phyloP scores from a whole-genome alignment of 2,888 invertebrate genomes.

The Gastrophysa polygoni region DNA sequence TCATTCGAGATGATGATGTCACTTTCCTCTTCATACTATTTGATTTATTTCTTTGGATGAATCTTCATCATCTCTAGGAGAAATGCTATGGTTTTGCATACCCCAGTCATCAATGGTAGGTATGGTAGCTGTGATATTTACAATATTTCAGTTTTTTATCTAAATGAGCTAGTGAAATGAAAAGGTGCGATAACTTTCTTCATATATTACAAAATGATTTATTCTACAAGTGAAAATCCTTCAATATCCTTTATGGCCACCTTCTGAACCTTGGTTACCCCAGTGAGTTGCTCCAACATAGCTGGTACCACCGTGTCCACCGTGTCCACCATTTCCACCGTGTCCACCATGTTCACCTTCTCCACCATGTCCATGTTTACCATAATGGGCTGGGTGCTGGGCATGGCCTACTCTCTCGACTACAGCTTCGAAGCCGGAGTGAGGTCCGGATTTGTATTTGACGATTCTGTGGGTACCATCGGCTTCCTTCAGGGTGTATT shows the following conservation, averaged over 20 bases:
- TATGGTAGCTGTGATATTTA: too few species aligned
- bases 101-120: too few species aligned
- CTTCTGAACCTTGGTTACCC: conserved; percentile 26
- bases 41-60: too few species aligned
- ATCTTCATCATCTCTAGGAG: too few species aligned
- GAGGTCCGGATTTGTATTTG: conserved; percentile 46
- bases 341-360: conserved; percentile 30
- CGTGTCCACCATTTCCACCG: conserved; percentile 11
- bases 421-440: conserved; percentile 43
- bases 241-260: neutral
- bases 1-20: too few species aligned
- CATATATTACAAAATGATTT: too few species aligned
- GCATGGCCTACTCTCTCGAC: conserved; percentile 42
- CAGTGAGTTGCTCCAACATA: conserved; percentile 42
- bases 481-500: conserved; percentile 52
- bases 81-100: too few species aligned
- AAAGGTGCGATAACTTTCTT: too few species aligned
- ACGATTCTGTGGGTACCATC: conserved; percentile 55
- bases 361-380: conserved; percentile 29
- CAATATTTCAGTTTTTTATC: too few species aligned
- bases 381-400: conserved; percentile 41
- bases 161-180: too few species aligned
- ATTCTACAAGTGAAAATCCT: neutral
- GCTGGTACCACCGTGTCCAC: conserved; percentile 32
- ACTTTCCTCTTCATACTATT: too few species aligned